Evolutionary conservation across 1,140 invertebrate species (phyloP), one percentile per base, ranked within the genome.

Genomic region (Nasonia giraulti): DNA sequence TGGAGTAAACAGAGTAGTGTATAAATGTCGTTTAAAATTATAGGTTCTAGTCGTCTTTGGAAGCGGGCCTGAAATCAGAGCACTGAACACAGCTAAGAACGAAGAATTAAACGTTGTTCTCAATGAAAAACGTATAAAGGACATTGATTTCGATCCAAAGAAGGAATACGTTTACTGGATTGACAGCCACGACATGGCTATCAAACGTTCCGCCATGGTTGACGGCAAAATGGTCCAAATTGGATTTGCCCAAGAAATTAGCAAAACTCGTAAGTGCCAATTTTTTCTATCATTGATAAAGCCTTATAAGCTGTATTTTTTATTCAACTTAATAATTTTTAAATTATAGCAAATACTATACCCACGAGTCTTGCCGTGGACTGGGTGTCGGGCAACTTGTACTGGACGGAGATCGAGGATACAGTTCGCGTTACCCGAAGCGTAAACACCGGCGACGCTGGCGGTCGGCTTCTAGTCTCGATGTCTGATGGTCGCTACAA

Each of bases 91-190:
- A 3, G 94, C 95, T 47, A 94, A 95, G 80, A 94, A 94, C 40
- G 95, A 96, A 68, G 95, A 97, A 88, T 92, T 96, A 47, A 95
- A 96, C 85, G 95, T 99, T 2, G 96, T 98, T 17, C 93, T 94
- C 0, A 95, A 97, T 6, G 97, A 98, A 90, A 97, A 97, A 89
- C 94, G 97, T 47, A 96, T 99, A 71, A 96, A 97, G 88, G 96
- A 97, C 0, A 91, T 99, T 47, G 98, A 99, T 92, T 98, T 97
- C 89, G 97, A 97, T 91, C 96, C 96, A 0, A 94, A 94, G 66
- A 92, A 94, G 66, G 96, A 98, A 90, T 97, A 98, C 87, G 91
- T 99, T 47, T 99, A 98, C 91, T 99, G 98, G 98, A 97, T 97
- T 0, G 98, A 99, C 90, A 96, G 96, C 74, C 96, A 96, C 86